A percentile compares a stretch with the other conserved stretches of the same genome.
phyloP scores from a whole-genome alignment of 2,797 vertebrate genomes.

The Linurgus olivaceus region DNA sequence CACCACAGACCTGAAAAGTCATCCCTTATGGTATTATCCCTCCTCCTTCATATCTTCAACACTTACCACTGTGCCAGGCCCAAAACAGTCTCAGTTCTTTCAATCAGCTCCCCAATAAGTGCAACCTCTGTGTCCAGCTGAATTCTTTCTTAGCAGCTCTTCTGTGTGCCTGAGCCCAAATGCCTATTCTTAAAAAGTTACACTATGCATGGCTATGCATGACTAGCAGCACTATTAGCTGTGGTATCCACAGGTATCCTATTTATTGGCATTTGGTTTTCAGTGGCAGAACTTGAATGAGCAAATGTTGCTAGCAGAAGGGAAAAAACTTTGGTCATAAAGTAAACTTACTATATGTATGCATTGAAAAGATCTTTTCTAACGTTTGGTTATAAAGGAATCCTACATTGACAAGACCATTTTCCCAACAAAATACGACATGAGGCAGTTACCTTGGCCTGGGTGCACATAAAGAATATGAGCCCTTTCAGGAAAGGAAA shows the following conservation, averaged over 20 bases:
- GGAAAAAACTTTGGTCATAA: neutral
- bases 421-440: neutral
- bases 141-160: neutral
- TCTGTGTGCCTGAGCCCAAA: neutral
- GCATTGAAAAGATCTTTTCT: neutral
- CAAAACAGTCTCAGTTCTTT: neutral
- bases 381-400: neutral
- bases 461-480: neutral
- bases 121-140: neutral
- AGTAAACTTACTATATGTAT: neutral
- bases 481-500: neutral
- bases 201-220: too few species aligned
- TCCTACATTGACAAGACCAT: neutral
- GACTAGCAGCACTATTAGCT: neutral
- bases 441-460: neutral
- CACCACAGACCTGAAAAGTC: neutral
- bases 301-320: neutral
- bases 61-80: neutral
- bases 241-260: neutral
- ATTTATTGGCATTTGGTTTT: neutral
- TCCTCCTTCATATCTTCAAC: neutral
- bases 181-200: neutral
- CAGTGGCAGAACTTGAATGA: neutral
- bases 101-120: neutral
- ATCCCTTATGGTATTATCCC: accelerated